Base-by-base conservation (phyloP, 37 sponge, comb jelly and placozoan genomes). In the Mnemiopsis leidyi region DNA sequence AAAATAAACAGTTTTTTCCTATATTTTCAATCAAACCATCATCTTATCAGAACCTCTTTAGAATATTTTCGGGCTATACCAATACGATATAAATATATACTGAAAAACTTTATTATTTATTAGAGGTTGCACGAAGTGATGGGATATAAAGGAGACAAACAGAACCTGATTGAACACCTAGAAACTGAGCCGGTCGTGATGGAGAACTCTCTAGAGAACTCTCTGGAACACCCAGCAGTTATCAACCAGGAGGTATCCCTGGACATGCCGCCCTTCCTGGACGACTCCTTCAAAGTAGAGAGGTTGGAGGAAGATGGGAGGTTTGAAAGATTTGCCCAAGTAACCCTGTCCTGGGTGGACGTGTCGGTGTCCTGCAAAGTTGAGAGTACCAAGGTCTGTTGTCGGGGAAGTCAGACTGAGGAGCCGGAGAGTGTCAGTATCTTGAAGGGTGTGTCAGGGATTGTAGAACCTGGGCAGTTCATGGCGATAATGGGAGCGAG, bases 321-420 rank as follows among this genome's bases (percentile, higher is more conserved):
- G 79, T 77, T 77, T 18, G 79, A 77, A 0, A 77, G 79, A 20
- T 77, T 77, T 77, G 34, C 79, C 9, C 33, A 32, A 32, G 79
- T 77, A 32, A 77, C 79, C 34, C 79, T 77, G 3, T 77, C 79
- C 79, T 77, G 79, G 79, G 79, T 77, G 79, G 79, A 77, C 36
- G 79, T 77, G 7, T 77, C 79, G 33, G 79, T 77, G 36, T 34
- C 79, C 5, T 26, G 36, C 33, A 77, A 77, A 34, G 32, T 26
- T 26, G 79, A 77, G 36, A 77, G 32, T 32, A 77, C 79, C 20
- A 26, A 36, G 35, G 36, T 77, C 20, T 77, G 79, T 20, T 77
- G 34, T 34, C 1, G 36, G 35, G 9, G 36, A 21, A 16, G 36
- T 16, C 61, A 48, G 13, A 5, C 5, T 18, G 79, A 77, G 2